Conservation (phyloP, 1,140 invertebrate genomes). For the Bombus superbus region DNA sequence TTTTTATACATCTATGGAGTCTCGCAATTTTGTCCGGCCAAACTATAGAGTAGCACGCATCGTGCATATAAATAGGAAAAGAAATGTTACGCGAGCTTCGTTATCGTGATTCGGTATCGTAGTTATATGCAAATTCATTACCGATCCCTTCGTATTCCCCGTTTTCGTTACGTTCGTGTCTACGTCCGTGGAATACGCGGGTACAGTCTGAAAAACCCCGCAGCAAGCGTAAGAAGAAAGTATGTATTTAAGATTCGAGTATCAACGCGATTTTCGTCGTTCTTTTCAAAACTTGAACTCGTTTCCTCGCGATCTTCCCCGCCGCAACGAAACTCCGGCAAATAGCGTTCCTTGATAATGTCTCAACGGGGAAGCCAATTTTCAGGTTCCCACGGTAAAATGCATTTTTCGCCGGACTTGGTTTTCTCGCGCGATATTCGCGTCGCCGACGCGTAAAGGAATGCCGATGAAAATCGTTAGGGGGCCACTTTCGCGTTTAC, state of each 20-base stretch:
- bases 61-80: not conserved
- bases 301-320: not conserved
- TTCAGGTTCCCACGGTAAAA: not conserved
- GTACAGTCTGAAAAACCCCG: not conserved
- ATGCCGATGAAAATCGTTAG: slow-evolving; percentile 60
- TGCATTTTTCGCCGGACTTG: not conserved
- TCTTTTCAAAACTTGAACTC: not conserved
- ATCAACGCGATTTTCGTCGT: not conserved
- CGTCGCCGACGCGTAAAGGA: slow-evolving; percentile 47
- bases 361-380: not conserved
- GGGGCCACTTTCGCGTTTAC: slow-evolving; percentile 11
- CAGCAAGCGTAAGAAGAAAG: not conserved
- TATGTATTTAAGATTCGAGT: not conserved
- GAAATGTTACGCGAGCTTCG: not conserved
- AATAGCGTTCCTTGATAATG: not conserved
- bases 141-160: not conserved
- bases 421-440: not conserved
- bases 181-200: not conserved
- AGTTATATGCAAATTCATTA: not conserved
- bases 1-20: no score
- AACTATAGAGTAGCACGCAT: not conserved
- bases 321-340: not conserved
- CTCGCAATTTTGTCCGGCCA: no score
- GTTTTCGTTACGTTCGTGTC: not conserved
- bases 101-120: no score